phyloP scores from a whole-genome alignment of 2,797 vertebrate species.

The Potorous gilbertii region DNA sequence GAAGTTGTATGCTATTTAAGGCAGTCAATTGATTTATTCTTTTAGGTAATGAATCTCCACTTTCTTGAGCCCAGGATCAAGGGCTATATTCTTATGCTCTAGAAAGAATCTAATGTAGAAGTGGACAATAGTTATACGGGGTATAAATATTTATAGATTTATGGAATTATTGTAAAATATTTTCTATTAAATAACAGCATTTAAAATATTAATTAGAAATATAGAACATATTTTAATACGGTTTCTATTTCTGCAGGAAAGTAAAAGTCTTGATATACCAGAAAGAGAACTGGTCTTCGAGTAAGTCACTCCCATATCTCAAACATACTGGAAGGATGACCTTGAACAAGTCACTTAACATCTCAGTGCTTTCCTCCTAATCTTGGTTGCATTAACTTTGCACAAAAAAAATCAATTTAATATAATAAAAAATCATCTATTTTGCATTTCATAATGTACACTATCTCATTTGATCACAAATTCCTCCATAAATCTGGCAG shows the following conservation, averaged over 20 bases:
- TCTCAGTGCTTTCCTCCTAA: not conserved
- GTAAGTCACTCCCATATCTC: not conserved
- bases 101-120: not conserved
- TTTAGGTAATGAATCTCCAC: not conserved
- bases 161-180: not conserved
- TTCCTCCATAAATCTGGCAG: no score
- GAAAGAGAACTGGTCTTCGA: not conserved
- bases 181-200: not conserved
- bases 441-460: no score
- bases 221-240: not conserved
- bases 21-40: not conserved
- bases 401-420: no score
- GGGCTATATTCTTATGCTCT: not conserved
- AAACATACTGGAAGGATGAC: not conserved
- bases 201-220: not conserved
- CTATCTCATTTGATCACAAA: no score
- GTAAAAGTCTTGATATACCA: not conserved
- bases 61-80: not conserved
- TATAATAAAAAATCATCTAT: no score
- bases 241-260: not conserved
- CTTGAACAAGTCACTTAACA: not conserved
- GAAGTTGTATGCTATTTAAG: not conserved
- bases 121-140: not conserved
- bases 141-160: not conserved
- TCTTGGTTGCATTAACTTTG: no score